Conservation (phyloP, 2,797 vertebrate genomes). For the Bradypus variegatus region DNA sequence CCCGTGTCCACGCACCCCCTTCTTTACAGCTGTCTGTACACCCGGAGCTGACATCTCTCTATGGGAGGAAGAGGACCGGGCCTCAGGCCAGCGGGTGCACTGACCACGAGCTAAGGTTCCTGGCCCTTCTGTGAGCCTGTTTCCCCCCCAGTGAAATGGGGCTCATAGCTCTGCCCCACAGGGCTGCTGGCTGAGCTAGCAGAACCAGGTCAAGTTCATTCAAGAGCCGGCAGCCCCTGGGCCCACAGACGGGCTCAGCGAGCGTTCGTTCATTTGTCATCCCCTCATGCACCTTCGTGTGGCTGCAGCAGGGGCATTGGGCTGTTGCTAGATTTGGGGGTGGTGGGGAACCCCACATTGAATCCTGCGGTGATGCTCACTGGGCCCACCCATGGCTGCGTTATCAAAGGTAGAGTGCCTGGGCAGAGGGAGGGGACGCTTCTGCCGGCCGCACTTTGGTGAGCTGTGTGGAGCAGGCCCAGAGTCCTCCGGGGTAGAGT, state of each 20-base stretch:
- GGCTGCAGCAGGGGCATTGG: not conserved
- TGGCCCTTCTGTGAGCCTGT: not conserved
- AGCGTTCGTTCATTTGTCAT: not conserved
- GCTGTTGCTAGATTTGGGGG: not conserved
- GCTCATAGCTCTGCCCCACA: not conserved
- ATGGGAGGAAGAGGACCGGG: not conserved
- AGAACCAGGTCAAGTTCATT: not conserved
- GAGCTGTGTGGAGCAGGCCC: not conserved
- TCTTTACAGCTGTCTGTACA: not conserved
- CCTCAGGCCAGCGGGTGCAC: not conserved
- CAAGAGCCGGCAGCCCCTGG: not conserved
- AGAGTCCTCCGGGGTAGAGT: not conserved
- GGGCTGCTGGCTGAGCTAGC: not conserved
- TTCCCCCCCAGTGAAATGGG: not conserved
- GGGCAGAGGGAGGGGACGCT: not conserved
- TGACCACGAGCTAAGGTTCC: not conserved
- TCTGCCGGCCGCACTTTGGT: not conserved
- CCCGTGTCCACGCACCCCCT: not conserved
- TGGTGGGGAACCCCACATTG: no score
- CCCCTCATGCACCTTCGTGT: not conserved
- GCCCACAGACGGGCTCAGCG: not conserved
- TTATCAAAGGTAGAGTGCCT: conserved; percentile 1
- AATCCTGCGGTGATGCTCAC: not conserved
- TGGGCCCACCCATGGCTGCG: not conserved
- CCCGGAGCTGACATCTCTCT: not conserved